Evolutionary conservation across 2,888 invertebrate species (phyloP).

Genomic region (Poecilobothrus nobilitatus): DNA sequence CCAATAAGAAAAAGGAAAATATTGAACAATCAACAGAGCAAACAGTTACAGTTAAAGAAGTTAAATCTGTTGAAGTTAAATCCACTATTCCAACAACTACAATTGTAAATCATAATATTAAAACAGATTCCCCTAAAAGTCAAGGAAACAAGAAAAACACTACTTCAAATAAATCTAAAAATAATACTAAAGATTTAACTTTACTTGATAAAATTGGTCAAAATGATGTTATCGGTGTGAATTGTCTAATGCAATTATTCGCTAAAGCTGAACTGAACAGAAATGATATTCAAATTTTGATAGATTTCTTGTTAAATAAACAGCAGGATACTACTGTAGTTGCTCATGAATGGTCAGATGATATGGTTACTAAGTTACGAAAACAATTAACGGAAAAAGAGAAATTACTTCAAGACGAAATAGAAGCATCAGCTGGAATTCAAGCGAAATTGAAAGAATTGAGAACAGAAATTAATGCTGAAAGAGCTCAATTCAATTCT

Average conservation of each 20-base stretch:
- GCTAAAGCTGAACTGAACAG: conserved; percentile 74
- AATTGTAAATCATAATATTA: conserved; percentile 27
- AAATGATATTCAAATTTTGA: conserved; percentile 79
- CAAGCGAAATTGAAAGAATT: conserved; percentile 73
- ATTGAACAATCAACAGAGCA: conserved; percentile 15
- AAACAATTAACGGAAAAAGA: conserved; percentile 85
- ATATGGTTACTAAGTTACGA: conserved; percentile 76
- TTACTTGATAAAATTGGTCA: conserved; percentile 51
- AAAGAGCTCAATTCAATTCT: conserved; percentile 38
- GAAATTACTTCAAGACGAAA: conserved; percentile 63
- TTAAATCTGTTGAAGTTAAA: conserved; percentile 27
- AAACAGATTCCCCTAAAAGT: conserved; percentile 35
- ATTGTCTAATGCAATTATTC: conserved; percentile 62
- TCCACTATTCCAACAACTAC: conserved; percentile 33
- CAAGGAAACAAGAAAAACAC: conserved; percentile 22
- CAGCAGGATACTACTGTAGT: conserved; percentile 67
- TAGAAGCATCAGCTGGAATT: conserved; percentile 63
- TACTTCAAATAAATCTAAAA: conserved; percentile 44
- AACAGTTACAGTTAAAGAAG: conserved; percentile 21
- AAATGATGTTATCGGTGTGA: conserved; percentile 60
- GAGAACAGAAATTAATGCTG: conserved; percentile 46
- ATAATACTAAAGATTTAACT: not conserved
- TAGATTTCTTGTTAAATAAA: conserved; percentile 81
- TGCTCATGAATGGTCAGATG: conserved; percentile 80
- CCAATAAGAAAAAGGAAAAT: conserved; percentile 26